phyloP scores from a whole-genome alignment of 2,113 vertebrate genomes.

The Arenaria interpres region DNA sequence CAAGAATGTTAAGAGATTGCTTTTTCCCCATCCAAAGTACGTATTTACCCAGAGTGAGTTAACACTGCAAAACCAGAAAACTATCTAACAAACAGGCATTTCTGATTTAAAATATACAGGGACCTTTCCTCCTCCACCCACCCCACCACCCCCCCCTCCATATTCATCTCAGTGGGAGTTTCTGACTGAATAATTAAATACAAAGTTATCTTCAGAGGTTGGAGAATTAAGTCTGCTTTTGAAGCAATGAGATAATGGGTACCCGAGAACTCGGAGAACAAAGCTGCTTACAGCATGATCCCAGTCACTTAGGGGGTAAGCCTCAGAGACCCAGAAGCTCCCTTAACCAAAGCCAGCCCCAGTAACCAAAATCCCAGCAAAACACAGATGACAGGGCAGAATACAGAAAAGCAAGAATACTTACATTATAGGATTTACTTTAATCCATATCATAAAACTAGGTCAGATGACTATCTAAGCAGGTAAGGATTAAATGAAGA shows the following conservation, averaged over 20 bases:
- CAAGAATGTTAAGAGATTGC: neutral
- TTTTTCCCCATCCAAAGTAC: neutral
- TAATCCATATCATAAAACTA: constrained; percentile 37
- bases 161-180: neutral
- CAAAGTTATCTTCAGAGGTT: constrained; percentile 23
- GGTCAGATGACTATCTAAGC: constrained; percentile 45
- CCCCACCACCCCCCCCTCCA: no score
- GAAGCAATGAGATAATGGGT: constrained; percentile 22
- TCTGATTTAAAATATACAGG: neutral
- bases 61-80: neutral
- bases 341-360: constrained; percentile 36
- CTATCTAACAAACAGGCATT: neutral
- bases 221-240: constrained; percentile 41
- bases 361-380: constrained; percentile 36
- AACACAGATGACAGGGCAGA: constrained; percentile 19
- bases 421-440: constrained; percentile 35
- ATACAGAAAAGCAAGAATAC: constrained; percentile 10
- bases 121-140: neutral
- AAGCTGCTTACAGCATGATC: constrained; percentile 27
- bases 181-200: constrained; percentile 26
- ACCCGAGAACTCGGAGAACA: neutral
- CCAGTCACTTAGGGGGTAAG: neutral
- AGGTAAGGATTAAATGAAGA: constrained; percentile 52
- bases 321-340: neutral
- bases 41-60: neutral